Conservation (phyloP, 30 jellyfish, hydroid and myxozoan species). For the Hydractinia symbiolongicarpus region DNA sequence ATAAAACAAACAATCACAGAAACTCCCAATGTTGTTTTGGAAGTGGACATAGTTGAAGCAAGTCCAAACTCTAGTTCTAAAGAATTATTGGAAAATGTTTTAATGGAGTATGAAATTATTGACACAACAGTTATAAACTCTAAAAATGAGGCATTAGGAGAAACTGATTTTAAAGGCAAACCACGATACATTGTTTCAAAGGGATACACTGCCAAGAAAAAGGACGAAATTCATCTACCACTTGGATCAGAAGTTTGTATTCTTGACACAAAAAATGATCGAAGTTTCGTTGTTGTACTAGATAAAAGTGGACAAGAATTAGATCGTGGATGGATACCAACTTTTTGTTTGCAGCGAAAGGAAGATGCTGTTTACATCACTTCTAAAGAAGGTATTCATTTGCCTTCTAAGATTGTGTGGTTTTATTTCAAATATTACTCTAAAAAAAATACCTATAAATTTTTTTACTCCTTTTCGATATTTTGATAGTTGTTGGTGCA, state of each 20-base stretch:
- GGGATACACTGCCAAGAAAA: constrained; percentile 68
- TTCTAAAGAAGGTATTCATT: constrained; percentile 21
- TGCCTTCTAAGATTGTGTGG: background rate
- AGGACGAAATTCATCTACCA: constrained; percentile 64
- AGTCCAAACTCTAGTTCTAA: too few species aligned
- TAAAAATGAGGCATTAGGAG: background rate
- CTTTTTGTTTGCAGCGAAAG: constrained; percentile 53
- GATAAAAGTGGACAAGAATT: constrained; percentile 34
- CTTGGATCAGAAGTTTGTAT: constrained; percentile 59
- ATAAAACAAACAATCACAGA: constrained; percentile 6
- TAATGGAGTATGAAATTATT: constrained; percentile 5
- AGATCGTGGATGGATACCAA: constrained; percentile 90
- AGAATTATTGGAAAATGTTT: background rate
- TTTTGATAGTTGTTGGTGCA: background rate
- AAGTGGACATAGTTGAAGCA: background rate
- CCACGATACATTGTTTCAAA: constrained; percentile 22
- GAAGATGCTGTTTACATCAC: constrained; percentile 33
- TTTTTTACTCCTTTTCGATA: too few species aligned
- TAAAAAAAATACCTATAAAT: too few species aligned
- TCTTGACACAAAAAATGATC: constrained; percentile 55
- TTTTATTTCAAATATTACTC: too few species aligned
- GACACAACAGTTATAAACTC: background rate
- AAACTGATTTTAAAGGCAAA: background rate
- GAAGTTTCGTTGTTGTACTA: constrained; percentile 60
- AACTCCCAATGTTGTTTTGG: background rate